Evolutionary conservation across 2,797 vertebrate species (phyloP).

Genomic region (Crocodylus rhombifer): DNA sequence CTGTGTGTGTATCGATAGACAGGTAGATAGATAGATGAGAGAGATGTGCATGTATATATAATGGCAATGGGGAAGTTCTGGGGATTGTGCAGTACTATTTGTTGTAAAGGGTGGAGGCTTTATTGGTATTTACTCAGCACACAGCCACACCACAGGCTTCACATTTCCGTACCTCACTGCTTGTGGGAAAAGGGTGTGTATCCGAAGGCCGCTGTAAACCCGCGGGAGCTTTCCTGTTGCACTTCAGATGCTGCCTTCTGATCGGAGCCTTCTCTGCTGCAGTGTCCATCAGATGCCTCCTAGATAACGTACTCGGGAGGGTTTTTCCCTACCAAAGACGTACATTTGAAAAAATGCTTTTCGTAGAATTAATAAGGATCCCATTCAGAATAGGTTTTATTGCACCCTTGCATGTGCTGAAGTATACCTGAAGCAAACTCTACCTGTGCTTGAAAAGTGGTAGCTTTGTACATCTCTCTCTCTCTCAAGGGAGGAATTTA

Average conservation of each 20-base stretch:
- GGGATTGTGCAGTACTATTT: background rate
- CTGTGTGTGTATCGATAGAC: no score
- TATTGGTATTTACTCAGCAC: background rate
- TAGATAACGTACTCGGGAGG: background rate
- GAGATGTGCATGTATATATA: no score
- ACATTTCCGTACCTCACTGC: background rate
- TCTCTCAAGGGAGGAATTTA: background rate
- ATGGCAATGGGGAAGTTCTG: background rate
- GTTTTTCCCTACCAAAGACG: background rate
- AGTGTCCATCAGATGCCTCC: accelerated
- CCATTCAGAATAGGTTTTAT: background rate
- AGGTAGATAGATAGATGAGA: no score
- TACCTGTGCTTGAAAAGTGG: accelerated
- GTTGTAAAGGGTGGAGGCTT: background rate
- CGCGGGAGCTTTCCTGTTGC: background rate
- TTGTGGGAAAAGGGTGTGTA: background rate
- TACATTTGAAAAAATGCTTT: no score
- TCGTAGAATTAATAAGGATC: background rate
- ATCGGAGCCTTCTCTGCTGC: accelerated
- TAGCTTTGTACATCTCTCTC: background rate
- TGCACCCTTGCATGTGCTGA: background rate
- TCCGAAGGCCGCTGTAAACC: background rate
- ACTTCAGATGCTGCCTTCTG: background rate
- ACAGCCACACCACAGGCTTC: accelerated
- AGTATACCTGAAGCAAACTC: accelerated